Conservation (phyloP, 2,797 vertebrate species). For the Gastrophryne carolinensis region DNA sequence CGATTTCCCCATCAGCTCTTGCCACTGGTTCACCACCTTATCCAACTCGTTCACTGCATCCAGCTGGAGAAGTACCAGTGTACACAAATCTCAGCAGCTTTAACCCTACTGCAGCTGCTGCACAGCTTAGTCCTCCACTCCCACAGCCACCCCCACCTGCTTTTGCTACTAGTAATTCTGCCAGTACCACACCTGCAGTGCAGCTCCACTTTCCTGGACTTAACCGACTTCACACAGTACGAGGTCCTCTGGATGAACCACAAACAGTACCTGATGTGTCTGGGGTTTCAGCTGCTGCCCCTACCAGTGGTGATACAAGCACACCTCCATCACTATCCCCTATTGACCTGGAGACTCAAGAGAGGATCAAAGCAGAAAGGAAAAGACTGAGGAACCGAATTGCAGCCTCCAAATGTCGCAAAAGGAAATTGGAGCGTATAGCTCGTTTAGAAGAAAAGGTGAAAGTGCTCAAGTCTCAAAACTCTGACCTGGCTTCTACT, state of each 20-base stretch:
- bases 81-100: constrained; percentile 84
- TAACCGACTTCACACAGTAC: constrained; percentile 59
- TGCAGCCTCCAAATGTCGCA: constrained; percentile 86
- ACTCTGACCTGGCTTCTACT: constrained; percentile 82
- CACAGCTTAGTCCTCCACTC: constrained; percentile 59
- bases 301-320: constrained; percentile 59
- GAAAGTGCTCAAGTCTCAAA: constrained; percentile 83
- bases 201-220: constrained; percentile 50
- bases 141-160: constrained; percentile 60
- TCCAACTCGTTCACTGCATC: constrained; percentile 69
- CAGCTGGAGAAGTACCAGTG: constrained; percentile 71
- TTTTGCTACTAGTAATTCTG: constrained; percentile 58
- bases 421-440: constrained; percentile 84
- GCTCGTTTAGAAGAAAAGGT: constrained; percentile 86
- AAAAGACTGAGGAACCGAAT: constrained; percentile 87
- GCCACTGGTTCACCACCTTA: constrained; percentile 68
- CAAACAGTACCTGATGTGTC: constrained; percentile 82
- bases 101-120: constrained; percentile 61
- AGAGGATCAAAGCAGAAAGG: constrained; percentile 83
- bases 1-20: constrained; percentile 71
- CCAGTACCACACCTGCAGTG: constrained; percentile 50
- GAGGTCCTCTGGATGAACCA: constrained; percentile 73
- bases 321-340: constrained; percentile 77
- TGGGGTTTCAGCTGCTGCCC: constrained; percentile 57
- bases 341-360: constrained; percentile 82